Base-by-base conservation (phyloP, 2,113 vertebrate species). In the Eulemur macaco region DNA sequence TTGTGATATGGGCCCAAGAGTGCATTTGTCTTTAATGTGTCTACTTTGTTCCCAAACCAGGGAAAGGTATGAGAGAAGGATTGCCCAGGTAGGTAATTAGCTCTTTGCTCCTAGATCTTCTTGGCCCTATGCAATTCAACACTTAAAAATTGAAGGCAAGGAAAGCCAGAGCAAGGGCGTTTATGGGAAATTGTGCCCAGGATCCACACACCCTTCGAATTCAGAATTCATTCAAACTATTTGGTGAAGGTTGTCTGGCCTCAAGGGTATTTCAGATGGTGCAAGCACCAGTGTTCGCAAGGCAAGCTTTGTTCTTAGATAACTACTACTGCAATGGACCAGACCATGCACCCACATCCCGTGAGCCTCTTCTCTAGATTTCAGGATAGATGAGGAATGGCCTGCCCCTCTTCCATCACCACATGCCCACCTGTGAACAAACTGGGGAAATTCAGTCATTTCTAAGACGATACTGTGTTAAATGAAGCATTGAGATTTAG, bases 221-320 rank as follows among this genome's bases (percentile, higher is more conserved):
- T 29, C 47, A 4, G 14, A 17, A 74, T 77, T 76, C 9, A 45
- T 25, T 31, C 23, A 14, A 18, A 31, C 37, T 18, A 0, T 83
- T 29, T 58, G 37, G 50, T 25, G 5, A 23, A 76, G 34, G 8
- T 29, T 47, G 2, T 58, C 23, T 54, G 39, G 13, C 5, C 3
- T 15, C 29, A 6, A 21, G 64, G 18, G 4, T 10, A 3, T 34
- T 31, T 4, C 10, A n/a, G 13, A 8, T 7, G 8, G 20, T 20
- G 8, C 23, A 18, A 20, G 20, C 1, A 0, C 18, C 7, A 3
- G 50, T 12, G 20, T 13, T 3, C 9, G 2, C 0, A 20, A 34
- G 37, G 25, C n/a, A 68, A 11, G 29, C 6, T 47, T 74, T 23
- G 6, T 69, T 63, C 14, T 42, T 13, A 2, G 15, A 47, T 76